Conservation (phyloP, 2,888 invertebrate species). For the Papilio gigon region DNA sequence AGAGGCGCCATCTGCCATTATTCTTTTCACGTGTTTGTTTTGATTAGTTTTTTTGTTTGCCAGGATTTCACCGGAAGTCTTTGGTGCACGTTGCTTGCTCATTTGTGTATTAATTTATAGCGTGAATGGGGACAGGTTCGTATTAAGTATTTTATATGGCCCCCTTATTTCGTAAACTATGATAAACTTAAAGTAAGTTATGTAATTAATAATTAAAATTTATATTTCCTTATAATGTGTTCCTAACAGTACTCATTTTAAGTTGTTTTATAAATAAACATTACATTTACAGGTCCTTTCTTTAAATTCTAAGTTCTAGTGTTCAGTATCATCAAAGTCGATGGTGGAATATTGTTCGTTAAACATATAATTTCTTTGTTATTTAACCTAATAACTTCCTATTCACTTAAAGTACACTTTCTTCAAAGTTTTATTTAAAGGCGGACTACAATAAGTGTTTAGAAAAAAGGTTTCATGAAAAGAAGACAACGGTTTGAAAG, state of each 20-base stretch:
- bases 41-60: conserved; percentile 65
- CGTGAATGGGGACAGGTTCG: conserved; percentile 46
- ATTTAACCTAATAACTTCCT: neutral
- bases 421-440: neutral
- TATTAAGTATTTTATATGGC: neutral
- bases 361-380: neutral
- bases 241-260: no score
- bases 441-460: neutral
- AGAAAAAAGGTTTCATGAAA: neutral
- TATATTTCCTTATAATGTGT: no score
- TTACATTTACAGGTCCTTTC: no score
- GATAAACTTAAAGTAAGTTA: no score
- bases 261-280: no score
- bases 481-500: conserved; percentile 31
- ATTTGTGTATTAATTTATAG: conserved; percentile 64
- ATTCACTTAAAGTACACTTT: neutral
- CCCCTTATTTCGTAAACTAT: neutral
- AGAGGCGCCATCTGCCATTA: conserved; percentile 78
- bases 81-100: conserved; percentile 58
- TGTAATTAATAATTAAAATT: no score
- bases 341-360: neutral
- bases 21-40: conserved; percentile 76
- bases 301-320: neutral
- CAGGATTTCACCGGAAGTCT: conserved; percentile 75
- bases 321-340: neutral